Evolutionary conservation across 2,888 invertebrate species (phyloP).

Genomic region (Liodrosophila aerea): DNA sequence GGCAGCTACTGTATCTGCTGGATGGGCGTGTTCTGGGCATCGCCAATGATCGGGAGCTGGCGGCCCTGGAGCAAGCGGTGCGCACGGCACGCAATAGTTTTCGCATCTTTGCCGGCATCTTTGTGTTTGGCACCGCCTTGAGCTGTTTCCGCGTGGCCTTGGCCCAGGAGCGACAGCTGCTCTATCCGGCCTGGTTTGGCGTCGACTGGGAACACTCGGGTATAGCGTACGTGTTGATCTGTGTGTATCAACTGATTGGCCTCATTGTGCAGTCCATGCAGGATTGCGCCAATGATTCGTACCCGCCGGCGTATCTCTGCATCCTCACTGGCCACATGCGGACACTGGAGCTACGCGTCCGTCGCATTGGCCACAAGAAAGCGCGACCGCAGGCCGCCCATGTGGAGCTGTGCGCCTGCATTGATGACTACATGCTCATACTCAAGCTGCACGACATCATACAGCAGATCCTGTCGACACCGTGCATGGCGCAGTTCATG

Average conservation of each 20-base stretch:
- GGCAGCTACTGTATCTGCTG: constrained; percentile 35
- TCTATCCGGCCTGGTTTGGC: constrained; percentile 80
- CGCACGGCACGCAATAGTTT: constrained; percentile 56
- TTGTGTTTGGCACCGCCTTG: constrained; percentile 60
- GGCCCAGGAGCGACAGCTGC: constrained; percentile 49
- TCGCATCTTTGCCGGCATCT: constrained; percentile 66
- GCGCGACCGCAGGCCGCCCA: no score
- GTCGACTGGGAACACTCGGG: constrained; percentile 68
- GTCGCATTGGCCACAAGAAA: constrained; percentile 64
- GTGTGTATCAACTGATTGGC: constrained; percentile 71
- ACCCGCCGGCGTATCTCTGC: constrained; percentile 77
- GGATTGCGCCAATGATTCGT: constrained; percentile 79
- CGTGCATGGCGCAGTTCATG: constrained; percentile 84
- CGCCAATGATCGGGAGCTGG: constrained; percentile 44
- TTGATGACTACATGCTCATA: constrained; percentile 73
- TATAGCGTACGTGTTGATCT: constrained; percentile 49
- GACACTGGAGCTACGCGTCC: constrained; percentile 70
- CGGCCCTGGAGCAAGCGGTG: constrained; percentile 54
- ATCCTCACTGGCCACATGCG: constrained; percentile 76
- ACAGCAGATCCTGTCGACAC: constrained; percentile 83
- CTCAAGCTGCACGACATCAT: constrained; percentile 82
- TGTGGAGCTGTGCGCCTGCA: constrained; percentile 65
- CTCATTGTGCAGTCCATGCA: constrained; percentile 75
- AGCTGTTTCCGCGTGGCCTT: constrained; percentile 66
- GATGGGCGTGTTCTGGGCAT: constrained; percentile 42